Evolutionary conservation across 1,140 invertebrate species (phyloP).

Genomic region (Lanistes nyassanus): DNA sequence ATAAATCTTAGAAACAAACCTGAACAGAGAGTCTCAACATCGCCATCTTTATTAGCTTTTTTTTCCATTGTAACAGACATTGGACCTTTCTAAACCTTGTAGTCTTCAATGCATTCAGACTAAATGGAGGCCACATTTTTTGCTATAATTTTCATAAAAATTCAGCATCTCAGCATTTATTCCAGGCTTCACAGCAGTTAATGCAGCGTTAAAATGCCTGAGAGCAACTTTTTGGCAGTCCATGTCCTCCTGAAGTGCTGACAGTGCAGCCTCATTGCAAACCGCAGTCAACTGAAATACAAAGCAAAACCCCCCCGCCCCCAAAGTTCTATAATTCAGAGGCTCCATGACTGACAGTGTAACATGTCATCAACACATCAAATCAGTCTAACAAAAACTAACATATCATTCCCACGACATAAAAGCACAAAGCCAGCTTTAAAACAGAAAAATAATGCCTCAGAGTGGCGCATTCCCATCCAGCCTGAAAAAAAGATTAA

Average conservation of each 20-base stretch:
- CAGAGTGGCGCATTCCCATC: not conserved
- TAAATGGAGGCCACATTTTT: constrained; percentile 43
- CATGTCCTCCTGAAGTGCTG: constrained; percentile 80
- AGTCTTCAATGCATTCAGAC: constrained; percentile 31
- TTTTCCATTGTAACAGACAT: not conserved
- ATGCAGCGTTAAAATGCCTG: constrained; percentile 77
- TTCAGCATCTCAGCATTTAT: constrained; percentile 76
- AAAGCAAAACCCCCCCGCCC: too few species aligned
- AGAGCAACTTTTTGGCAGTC: constrained; percentile 69
- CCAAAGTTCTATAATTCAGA: too few species aligned
- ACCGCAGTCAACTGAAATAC: constrained; percentile 79
- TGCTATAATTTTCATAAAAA: constrained; percentile 75
- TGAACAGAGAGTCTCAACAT: too few species aligned
- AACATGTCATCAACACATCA: too few species aligned
- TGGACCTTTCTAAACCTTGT: not conserved
- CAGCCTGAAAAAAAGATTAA: not conserved
- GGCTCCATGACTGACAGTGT: too few species aligned
- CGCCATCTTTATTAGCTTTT: too few species aligned
- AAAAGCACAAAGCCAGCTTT: not conserved
- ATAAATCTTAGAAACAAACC: not conserved
- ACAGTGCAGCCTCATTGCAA: constrained; percentile 86
- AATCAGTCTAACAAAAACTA: too few species aligned
- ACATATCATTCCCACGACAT: not conserved
- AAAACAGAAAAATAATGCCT: not conserved
- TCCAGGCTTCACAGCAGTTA: constrained; percentile 77